phyloP scores from a whole-genome alignment of 2,797 vertebrate species.

The Hippocampus kuda region DNA sequence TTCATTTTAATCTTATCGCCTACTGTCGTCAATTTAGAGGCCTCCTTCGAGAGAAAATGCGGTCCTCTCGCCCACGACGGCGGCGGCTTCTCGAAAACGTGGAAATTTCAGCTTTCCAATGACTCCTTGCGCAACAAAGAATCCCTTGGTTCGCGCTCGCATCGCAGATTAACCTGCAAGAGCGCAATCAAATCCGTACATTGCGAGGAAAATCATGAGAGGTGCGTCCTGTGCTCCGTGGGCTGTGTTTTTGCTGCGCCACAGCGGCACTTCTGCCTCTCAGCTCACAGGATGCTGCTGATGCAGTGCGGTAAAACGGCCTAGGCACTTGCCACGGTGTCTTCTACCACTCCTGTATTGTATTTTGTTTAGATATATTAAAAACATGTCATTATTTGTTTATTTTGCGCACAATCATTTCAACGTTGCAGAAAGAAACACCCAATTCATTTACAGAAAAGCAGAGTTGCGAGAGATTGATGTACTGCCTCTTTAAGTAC shows the following conservation, averaged over 20 bases:
- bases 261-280: constrained; percentile 35
- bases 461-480: neutral
- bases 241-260: constrained; percentile 20
- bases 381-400: neutral
- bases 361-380: neutral
- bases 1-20: neutral
- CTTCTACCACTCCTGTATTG: neutral
- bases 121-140: constrained; percentile 28
- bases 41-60: neutral
- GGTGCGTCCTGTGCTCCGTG: constrained; percentile 4
- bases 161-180: constrained; percentile 28
- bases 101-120: constrained; percentile 29
- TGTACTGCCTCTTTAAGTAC: constrained; percentile 40
- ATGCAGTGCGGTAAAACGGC: constrained; percentile 62
- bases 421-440: neutral
- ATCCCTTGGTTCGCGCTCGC: constrained; percentile 27
- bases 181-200: neutral
- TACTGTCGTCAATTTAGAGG: constrained; percentile 35
- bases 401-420: too few species aligned
- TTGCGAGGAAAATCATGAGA: neutral
- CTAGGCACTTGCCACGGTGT: neutral
- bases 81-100: constrained; percentile 10
- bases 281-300: constrained; percentile 37
- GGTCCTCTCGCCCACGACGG: constrained; percentile 26
- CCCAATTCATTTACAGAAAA: too few species aligned